A percentile compares a stretch with the other conserved stretches of the same genome.
Conservation (phyloP, 2,113 vertebrate species). For the Neogobius melanostomus region DNA sequence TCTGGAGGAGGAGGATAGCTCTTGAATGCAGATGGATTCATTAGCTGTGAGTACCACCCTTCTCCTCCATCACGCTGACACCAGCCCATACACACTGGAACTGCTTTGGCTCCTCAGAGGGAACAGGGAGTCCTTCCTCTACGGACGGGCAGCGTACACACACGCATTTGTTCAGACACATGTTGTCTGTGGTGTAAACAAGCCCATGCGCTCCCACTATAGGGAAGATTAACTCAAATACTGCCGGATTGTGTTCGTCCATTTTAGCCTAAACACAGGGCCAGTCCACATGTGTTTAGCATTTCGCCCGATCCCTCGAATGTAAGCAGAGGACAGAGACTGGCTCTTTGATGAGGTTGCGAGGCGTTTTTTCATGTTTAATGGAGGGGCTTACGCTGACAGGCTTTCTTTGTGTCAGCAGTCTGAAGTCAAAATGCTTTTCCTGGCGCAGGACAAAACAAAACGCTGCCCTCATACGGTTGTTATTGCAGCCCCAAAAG, state of each 20-base stretch:
- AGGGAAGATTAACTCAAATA: conserved; percentile 65
- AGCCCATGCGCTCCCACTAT: conserved; percentile 65
- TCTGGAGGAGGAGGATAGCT: conserved; percentile 68
- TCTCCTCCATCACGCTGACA: conserved; percentile 76
- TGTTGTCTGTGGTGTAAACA: conserved; percentile 67
- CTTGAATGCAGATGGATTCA: conserved; percentile 80
- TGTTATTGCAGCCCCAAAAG: conserved; percentile 36
- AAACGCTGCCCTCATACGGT: conserved; percentile 38
- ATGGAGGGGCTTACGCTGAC: conserved; percentile 40
- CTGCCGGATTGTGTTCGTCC: conserved; percentile 62
- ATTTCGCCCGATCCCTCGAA: conserved; percentile 58
- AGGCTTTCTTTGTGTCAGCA: conserved; percentile 62
- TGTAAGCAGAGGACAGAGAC: conserved; percentile 65
- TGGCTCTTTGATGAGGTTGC: conserved; percentile 61
- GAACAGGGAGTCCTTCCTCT: conserved; percentile 65
- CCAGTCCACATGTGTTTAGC: conserved; percentile 66
- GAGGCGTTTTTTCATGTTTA: conserved; percentile 47
- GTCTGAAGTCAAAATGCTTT: conserved; percentile 52
- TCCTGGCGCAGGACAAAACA: conserved; percentile 55
- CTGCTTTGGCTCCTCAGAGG: conserved; percentile 52
- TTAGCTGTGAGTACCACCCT: conserved; percentile 75
- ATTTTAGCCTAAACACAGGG: conserved; percentile 65
- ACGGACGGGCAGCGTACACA: conserved; percentile 37
- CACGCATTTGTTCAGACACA: conserved; percentile 16
- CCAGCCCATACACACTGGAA: conserved; percentile 59